These are phyloP conservation scores for Paramuricea clavata DNA, from an alignment of 92 coral and sea anemone genomes.

Conservation along the genomic window DNA sequence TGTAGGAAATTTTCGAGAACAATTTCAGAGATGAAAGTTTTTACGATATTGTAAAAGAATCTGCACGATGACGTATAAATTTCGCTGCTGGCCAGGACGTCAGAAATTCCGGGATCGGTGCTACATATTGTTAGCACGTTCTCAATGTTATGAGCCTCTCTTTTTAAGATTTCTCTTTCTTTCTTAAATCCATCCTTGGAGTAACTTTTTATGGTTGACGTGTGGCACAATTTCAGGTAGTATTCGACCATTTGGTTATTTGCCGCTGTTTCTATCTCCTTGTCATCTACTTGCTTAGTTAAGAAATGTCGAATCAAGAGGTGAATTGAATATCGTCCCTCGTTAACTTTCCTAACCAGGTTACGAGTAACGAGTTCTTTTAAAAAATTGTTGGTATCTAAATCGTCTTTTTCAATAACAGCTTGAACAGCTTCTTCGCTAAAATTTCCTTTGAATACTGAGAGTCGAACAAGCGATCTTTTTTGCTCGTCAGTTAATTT, in stretches of 20 bases:
- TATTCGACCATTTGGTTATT: background rate
- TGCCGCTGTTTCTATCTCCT: background rate
- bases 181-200: too few species aligned
- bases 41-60: constrained; percentile 17
- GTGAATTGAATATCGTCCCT: too few species aligned
- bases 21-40: background rate
- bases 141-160: constrained; percentile 3
- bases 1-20: background rate
- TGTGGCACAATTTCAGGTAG: too few species aligned
- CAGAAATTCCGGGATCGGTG: background rate
- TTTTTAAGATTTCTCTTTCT: too few species aligned
- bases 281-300: too few species aligned
- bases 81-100: background rate
- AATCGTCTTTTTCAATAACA: too few species aligned
- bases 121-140: background rate
- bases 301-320: background rate
- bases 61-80: constrained; percentile 12
- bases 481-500: background rate
- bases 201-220: too few species aligned
- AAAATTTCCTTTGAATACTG: background rate
- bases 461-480: background rate
- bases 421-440: too few species aligned
- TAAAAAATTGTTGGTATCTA: too few species aligned
- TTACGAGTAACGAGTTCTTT: too few species aligned
- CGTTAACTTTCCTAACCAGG: too few species aligned